Percentiles rank a stretch among this genome's conserved stretches.
phyloP scores from a whole-genome alignment of 2,888 invertebrate genomes.

The Bombyx huttoni region DNA sequence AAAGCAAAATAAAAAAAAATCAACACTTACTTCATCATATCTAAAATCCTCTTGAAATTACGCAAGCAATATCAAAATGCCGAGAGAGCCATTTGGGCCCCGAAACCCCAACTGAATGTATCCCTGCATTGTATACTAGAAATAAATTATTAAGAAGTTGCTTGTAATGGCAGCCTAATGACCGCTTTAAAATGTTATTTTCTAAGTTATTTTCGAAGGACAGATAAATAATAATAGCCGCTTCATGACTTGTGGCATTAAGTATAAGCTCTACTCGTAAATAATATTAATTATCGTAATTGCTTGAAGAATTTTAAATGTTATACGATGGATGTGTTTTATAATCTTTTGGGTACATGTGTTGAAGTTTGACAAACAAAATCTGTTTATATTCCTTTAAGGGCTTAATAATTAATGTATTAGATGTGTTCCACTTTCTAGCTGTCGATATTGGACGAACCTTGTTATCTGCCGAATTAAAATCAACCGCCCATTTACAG shows the following conservation, averaged over 20 bases:
- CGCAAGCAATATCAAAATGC: too few species aligned
- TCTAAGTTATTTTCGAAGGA: neutral
- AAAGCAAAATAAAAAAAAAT: too few species aligned
- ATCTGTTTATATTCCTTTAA: too few species aligned
- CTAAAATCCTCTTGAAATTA: too few species aligned
- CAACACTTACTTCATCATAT: too few species aligned
- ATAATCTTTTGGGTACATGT: neutral
- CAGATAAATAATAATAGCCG: conserved; percentile 1
- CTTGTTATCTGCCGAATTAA: too few species aligned
- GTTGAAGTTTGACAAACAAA: too few species aligned
- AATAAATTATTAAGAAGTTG: neutral
- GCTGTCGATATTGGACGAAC: too few species aligned
- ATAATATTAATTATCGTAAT: neutral
- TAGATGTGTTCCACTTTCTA: too few species aligned
- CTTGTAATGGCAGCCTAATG: conserved; percentile 2
- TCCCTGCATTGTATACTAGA: neutral
- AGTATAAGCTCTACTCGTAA: neutral
- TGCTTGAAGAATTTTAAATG: neutral
- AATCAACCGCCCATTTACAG: too few species aligned
- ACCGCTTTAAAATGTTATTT: neutral
- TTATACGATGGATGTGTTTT: neutral
- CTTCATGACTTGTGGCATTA: conserved; percentile 3
- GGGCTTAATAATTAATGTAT: too few species aligned
- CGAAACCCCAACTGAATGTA: neutral
- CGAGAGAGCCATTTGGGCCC: neutral